Percentiles rank a stretch among this genome's conserved stretches.
Evolutionary conservation across 23 tunicate species (phyloP).

Genomic region (Botrylloides violaceus): DNA sequence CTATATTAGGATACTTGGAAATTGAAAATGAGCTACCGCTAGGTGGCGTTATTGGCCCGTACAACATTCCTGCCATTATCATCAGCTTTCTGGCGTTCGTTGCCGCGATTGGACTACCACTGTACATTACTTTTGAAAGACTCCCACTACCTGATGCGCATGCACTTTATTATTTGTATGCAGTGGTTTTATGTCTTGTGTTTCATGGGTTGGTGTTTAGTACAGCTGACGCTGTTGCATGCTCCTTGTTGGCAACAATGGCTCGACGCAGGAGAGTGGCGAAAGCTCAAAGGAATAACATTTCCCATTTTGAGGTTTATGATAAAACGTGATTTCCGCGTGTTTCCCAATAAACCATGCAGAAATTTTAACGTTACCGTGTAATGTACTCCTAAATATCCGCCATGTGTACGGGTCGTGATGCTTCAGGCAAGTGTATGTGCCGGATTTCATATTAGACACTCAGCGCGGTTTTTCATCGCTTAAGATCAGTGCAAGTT

Average conservation of each 20-base stretch:
- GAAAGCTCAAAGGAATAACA: not conserved
- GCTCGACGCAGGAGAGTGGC: conserved; percentile 37
- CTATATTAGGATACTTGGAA: conserved; percentile 15
- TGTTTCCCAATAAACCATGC: too few relatives aligned
- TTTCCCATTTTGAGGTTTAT: too few relatives aligned
- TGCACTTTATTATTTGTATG: conserved; percentile 54
- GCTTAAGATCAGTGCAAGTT: too few relatives aligned
- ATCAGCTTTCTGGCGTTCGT: conserved; percentile 19
- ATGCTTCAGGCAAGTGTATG: too few relatives aligned
- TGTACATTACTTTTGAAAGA: conserved; percentile 36
- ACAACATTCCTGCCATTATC: conserved; percentile 4
- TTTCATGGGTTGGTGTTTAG: conserved; percentile 38
- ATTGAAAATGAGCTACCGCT: conserved; percentile 37
- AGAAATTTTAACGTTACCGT: too few relatives aligned
- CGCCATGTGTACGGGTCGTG: too few relatives aligned
- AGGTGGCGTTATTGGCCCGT: conserved; percentile 33
- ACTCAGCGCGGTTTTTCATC: too few relatives aligned
- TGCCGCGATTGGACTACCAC: conserved; percentile 17
- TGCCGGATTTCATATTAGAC: too few relatives aligned
- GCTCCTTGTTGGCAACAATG: conserved; percentile 45
- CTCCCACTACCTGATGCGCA: conserved; percentile 62
- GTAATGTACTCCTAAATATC: too few relatives aligned
- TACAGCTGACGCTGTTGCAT: conserved; percentile 35
- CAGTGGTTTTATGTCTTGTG: conserved; percentile 33
- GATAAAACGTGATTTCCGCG: too few relatives aligned